phyloP scores from a whole-genome alignment of 2,113 vertebrate species.

The Triplophysa dalaica region DNA sequence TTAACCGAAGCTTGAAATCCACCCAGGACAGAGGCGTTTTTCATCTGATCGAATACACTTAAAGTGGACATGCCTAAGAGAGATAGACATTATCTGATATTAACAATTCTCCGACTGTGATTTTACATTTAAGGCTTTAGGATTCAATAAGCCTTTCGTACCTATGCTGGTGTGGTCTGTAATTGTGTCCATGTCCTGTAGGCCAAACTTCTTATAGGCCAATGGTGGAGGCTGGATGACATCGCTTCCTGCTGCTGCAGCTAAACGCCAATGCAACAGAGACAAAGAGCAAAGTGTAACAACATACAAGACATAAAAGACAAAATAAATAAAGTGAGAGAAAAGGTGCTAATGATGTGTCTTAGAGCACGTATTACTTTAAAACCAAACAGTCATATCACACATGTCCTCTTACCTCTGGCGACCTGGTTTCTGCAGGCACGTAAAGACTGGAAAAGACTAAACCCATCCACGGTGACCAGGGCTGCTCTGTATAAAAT shows the following conservation, averaged over 20 bases:
- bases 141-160: conserved; percentile 53
- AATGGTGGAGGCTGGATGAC: conserved; percentile 92
- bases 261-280: conserved; percentile 61
- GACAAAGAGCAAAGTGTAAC: background rate
- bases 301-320: background rate
- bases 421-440: conserved; percentile 98
- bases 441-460: conserved; percentile 95
- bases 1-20: conserved; percentile 93
- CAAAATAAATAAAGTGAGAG: background rate
- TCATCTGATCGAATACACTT: conserved; percentile 98
- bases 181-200: conserved; percentile 91
- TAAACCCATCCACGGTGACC: conserved; percentile 98
- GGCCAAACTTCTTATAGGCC: conserved; percentile 98
- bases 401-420: conserved; percentile 77
- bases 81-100: background rate
- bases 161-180: conserved; percentile 94
- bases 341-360: background rate
- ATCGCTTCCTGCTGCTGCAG: conserved; percentile 93
- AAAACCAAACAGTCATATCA: conserved; percentile 3
- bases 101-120: background rate
- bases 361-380: background rate
- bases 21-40: conserved; percentile 94
- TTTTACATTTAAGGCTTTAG: too few species aligned
- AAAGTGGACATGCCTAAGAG: conserved; percentile 88
- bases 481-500: conserved; percentile 92